Conservation (phyloP, 1,140 invertebrate genomes). For the Bombus ignitus region DNA sequence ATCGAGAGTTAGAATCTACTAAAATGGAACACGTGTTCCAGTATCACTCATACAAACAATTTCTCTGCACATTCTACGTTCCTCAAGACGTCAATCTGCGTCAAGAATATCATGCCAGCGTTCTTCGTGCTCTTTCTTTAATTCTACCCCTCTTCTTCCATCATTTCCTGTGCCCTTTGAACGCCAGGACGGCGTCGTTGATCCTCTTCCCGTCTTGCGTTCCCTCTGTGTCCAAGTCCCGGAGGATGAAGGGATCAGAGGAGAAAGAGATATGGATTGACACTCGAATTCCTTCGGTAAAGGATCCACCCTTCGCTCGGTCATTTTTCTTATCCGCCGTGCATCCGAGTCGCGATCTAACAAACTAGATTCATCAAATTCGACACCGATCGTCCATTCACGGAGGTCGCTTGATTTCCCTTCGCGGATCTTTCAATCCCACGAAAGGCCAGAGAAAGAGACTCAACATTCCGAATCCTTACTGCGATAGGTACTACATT, state of each 20-base stretch:
- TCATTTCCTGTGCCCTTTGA: slow-evolving; percentile 23
- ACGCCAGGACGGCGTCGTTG: slow-evolving; percentile 29
- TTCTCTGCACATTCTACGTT: neutral
- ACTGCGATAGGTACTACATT: rapidly evolving
- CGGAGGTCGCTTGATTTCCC: slow-evolving; percentile 15
- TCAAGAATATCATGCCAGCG: slow-evolving; percentile 11
- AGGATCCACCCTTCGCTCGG: slow-evolving; percentile 56
- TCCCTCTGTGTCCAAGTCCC: slow-evolving; percentile 61
- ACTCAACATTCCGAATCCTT: neutral
- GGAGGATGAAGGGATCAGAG: slow-evolving; percentile 67
- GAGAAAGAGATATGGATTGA: slow-evolving; percentile 68
- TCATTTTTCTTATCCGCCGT: slow-evolving; percentile 63
- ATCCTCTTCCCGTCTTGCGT: slow-evolving; percentile 41
- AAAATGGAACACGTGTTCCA: neutral
- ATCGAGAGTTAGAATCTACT: neutral
- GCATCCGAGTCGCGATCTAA: slow-evolving; percentile 47
- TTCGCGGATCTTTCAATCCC: neutral
- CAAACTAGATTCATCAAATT: slow-evolving; percentile 70
- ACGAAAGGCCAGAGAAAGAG: neutral
- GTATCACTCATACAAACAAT: neutral
- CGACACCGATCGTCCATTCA: slow-evolving; percentile 61
- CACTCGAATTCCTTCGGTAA: slow-evolving; percentile 62
- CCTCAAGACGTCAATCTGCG: slow-evolving; percentile 32
- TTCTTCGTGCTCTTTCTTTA: slow-evolving; percentile 41
- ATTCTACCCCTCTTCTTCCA: slow-evolving; percentile 17